phyloP scores from a whole-genome alignment of 2,888 invertebrate genomes.

The Lasioglossum malachurum region DNA sequence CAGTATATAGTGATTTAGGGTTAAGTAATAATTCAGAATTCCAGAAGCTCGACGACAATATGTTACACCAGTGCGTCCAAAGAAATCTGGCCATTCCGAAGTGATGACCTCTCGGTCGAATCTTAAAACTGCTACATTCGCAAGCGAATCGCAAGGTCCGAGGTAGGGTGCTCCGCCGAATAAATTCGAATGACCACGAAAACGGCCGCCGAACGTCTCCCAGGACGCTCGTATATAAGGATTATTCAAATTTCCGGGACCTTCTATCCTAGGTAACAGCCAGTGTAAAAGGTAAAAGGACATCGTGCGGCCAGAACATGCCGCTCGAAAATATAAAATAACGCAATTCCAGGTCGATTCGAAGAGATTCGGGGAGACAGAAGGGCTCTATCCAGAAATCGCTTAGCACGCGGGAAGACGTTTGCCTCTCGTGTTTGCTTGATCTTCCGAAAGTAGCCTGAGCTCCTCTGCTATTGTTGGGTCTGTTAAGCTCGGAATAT shows the following conservation, averaged over 20 bases:
- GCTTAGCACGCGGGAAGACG: slow-evolving; percentile 44
- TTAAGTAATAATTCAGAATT: neutral
- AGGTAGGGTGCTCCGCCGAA: slow-evolving; percentile 40
- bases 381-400: slow-evolving; percentile 32
- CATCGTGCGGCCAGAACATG: slow-evolving; percentile 24
- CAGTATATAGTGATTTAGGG: neutral
- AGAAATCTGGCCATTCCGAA: slow-evolving; percentile 36
- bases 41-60: slow-evolving; percentile 2
- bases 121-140: slow-evolving; percentile 50
- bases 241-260: slow-evolving; percentile 68
- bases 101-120: slow-evolving; percentile 27
- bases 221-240: slow-evolving; percentile 59
- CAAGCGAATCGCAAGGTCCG: slow-evolving; percentile 34
- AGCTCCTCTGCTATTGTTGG: neutral
- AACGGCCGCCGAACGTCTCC: slow-evolving; percentile 44
- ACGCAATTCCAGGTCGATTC: slow-evolving; percentile 51
- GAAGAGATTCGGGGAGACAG: slow-evolving; percentile 46
- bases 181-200: slow-evolving; percentile 66
- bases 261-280: slow-evolving; percentile 31
- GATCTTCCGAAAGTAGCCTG: neutral
- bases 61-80: slow-evolving; percentile 1
- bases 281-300: slow-evolving; percentile 29
- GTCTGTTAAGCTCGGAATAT: neutral
- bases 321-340: slow-evolving; percentile 57
- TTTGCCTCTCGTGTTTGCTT: slow-evolving; percentile 28